These are phyloP conservation scores for Diadema setosum DNA, from an alignment of 35 echinoderm and acorn worm species.

Conservation along the genomic window DNA sequence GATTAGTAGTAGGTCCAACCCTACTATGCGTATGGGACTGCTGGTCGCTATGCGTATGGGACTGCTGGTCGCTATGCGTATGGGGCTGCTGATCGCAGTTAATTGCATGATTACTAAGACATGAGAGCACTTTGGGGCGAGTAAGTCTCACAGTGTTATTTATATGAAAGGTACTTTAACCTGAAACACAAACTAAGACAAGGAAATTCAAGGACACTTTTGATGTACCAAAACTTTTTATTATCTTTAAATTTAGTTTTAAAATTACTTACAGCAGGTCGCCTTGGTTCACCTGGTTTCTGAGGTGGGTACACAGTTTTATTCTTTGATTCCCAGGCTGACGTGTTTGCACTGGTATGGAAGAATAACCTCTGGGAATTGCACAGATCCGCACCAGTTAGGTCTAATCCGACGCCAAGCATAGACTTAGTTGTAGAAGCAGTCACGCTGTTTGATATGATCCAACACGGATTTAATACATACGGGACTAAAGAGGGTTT, in stretches of 20 bases:
- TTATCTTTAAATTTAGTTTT: neutral
- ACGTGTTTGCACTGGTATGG: neutral
- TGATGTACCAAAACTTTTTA: neutral
- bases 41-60: too few species aligned
- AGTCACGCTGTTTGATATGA: too few species aligned
- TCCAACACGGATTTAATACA: neutral
- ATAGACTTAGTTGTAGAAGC: neutral
- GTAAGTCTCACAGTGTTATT: neutral
- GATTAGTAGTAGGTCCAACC: too few species aligned
- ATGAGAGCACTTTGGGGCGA: neutral
- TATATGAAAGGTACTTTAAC: neutral
- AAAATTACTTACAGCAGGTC: conserved; percentile 68
- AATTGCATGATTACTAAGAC: neutral
- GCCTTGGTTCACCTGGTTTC: conserved; percentile 59
- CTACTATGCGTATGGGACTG: too few species aligned
- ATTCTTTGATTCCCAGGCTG: conserved; percentile 66
- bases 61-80: neutral
- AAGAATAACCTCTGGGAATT: neutral
- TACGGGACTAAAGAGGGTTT: neutral
- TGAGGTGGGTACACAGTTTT: conserved; percentile 74
- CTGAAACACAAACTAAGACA: neutral
- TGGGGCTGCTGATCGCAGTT: neutral
- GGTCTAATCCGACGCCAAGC: neutral
- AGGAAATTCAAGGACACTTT: neutral
- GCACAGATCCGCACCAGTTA: neutral